Evolutionary conservation across 2,888 invertebrate genomes (phyloP), one percentile per base, ranked within the genome.

Genomic region (Callyntrura guangdongensis): DNA sequence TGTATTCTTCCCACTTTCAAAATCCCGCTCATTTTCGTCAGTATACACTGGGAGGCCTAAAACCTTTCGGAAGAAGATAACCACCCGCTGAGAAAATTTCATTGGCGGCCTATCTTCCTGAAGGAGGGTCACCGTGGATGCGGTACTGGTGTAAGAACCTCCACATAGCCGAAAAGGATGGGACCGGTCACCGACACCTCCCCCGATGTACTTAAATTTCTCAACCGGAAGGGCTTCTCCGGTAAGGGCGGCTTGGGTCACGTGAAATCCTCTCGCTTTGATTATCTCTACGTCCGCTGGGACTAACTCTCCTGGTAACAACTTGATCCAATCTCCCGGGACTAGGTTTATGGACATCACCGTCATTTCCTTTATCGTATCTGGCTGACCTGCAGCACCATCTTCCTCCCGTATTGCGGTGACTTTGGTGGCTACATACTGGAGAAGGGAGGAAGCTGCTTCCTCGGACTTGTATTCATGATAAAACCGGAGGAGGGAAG

Each of bases 381-480:
- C n/a, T n/a, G n/a, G n/a, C n/a, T n/a, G n/a, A n/a, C n/a, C n/a
- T n/a, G n/a, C n/a, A n/a, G n/a, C n/a, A n/a, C n/a, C n/a, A n/a
- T n/a, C n/a, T n/a, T n/a, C n/a, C n/a, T n/a, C n/a, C 8, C 92
- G 61, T n/a, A 90, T 53, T 12, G 90, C 92, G 11, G 25, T 56
- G 0, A 90, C 92, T 25, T 86, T 90, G 14, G 87, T 87, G 0
- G 72, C 59, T 1, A 92, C 85, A n/a, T 85, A 79, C 20, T 84
- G 25, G 9, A 87, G 86, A 4, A 92, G 82, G 25, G 59, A 5
- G 8, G 72, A n/a, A n/a, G 69, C 92, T 14, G 84, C 90, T 36
- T 67, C 12, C 56, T 89, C 79, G 0, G 90, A 90, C 22, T 82
- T 88, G 72, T 61, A 88, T 20, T 92, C 92, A 74, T 92, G 92